Evolutionary conservation across 2,888 invertebrate species (phyloP).

Genomic region (Aphrophora alni): DNA sequence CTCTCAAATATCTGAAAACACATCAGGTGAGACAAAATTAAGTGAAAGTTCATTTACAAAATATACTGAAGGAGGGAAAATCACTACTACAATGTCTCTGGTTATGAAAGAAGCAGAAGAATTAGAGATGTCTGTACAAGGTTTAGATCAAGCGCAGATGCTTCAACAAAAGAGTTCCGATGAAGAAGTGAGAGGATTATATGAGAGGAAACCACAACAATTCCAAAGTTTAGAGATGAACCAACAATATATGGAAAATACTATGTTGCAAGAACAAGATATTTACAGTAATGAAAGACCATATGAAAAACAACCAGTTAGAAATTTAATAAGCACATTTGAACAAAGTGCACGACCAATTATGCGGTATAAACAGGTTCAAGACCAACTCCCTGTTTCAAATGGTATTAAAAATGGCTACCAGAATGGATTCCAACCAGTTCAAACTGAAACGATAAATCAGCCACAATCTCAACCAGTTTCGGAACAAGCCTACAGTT

Average conservation of each 20-base stretch:
- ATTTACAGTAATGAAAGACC: slow-evolving; percentile 19
- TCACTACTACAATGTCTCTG: background rate
- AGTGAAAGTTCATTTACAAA: background rate
- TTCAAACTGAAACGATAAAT: background rate
- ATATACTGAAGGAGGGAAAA: background rate
- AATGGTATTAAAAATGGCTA: slow-evolving; percentile 4
- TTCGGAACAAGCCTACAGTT: background rate
- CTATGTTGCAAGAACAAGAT: background rate
- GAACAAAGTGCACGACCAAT: slow-evolving; percentile 67
- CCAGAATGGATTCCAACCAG: slow-evolving; percentile 18
- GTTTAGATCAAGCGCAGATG: background rate
- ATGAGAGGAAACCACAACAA: slow-evolving; percentile 39
- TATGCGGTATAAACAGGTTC: slow-evolving; percentile 59
- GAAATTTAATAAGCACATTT: slow-evolving; percentile 65
- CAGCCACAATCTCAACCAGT: background rate
- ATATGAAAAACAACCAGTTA: slow-evolving; percentile 57
- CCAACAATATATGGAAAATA: background rate
- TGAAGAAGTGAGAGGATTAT: slow-evolving; percentile 47
- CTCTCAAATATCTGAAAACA: background rate
- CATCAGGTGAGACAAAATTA: background rate
- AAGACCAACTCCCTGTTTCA: slow-evolving; percentile 24
- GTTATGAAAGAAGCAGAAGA: background rate
- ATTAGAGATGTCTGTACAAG: too few relatives aligned
- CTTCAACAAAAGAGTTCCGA: slow-evolving; percentile 25
- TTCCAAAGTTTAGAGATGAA: background rate